Conservation (phyloP, 2,888 invertebrate species). For the Pseudeuparius sepicola region DNA sequence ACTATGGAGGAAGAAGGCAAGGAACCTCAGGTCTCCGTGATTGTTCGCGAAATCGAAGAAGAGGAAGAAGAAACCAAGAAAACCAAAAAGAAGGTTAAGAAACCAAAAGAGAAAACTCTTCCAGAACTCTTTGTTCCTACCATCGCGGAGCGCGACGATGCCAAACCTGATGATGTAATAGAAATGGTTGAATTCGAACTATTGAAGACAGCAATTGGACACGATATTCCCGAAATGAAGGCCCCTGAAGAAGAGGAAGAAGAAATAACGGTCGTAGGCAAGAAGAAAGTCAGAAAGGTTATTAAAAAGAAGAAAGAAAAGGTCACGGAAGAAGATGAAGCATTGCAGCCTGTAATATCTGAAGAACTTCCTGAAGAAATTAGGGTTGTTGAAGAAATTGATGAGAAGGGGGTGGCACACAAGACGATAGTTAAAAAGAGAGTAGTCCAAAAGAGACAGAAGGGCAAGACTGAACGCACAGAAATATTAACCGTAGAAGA, state of each 20-base stretch:
- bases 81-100: conserved; percentile 9
- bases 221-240: conserved; percentile 19
- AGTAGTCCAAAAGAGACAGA: conserved; percentile 29
- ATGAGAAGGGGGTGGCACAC: conserved; percentile 31
- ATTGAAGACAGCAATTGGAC: conserved; percentile 29
- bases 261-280: conserved; percentile 10
- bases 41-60: conserved; percentile 32
- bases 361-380: conserved; percentile 27
- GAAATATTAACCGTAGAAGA: conserved; percentile 36
- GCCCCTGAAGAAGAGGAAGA: conserved; percentile 14
- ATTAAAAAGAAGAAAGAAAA: conserved; percentile 14
- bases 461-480: conserved; percentile 31
- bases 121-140: conserved; percentile 27
- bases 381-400: conserved; percentile 28
- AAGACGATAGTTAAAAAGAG: conserved; percentile 29
- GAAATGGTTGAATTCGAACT: conserved; percentile 31
- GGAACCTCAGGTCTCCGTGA: conserved; percentile 31
- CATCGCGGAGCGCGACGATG: conserved; percentile 30
- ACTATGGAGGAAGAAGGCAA: conserved; percentile 24
- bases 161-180: conserved; percentile 29
- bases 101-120: conserved; percentile 10
- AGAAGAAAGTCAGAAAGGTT: conserved; percentile 14
- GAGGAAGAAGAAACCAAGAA: conserved; percentile 32
- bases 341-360: background rate
- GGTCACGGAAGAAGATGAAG: conserved; percentile 9